These are phyloP conservation scores for Zophobas atratus DNA, from an alignment of 1,140 invertebrate species.

Conservation along the genomic window DNA sequence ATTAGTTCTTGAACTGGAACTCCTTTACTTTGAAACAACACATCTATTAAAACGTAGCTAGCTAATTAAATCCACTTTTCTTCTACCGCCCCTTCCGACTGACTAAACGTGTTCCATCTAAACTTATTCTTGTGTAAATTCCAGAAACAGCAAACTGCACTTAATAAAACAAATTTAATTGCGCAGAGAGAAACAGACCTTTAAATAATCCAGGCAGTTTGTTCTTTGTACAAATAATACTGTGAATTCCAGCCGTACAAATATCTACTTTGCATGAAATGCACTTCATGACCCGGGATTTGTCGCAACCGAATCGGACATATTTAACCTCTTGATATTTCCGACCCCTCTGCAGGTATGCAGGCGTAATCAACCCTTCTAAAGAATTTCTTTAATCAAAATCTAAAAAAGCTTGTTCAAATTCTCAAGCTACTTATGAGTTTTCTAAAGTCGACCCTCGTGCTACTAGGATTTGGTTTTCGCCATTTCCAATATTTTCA, in stretches of 20 bases:
- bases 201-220: not conserved
- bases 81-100: not conserved
- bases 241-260: not conserved
- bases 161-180: conserved; percentile 17
- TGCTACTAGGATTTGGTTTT: not conserved
- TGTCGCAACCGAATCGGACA: not conserved
- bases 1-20: too few species aligned
- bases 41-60: too few species aligned
- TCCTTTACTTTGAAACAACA: too few species aligned
- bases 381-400: not conserved
- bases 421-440: conserved; percentile 3
- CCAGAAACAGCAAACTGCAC: conserved; percentile 17
- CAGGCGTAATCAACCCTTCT: too few species aligned
- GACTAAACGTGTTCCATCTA: too few species aligned
- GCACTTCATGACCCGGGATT: not conserved
- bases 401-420: not conserved
- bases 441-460: conserved; percentile 7
- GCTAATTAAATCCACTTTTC: conserved; percentile 14
- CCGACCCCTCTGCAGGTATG: too few species aligned
- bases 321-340: too few species aligned
- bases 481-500: not conserved
- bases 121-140: conserved; percentile 6
- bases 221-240: not conserved
- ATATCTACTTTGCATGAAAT: not conserved
- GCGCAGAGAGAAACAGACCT: not conserved